Percentiles rank a stretch among this genome's conserved stretches.
These are phyloP conservation scores for Drosophila anomalata DNA, from an alignment of 2,888 invertebrate genomes.

Conservation along the genomic window DNA sequence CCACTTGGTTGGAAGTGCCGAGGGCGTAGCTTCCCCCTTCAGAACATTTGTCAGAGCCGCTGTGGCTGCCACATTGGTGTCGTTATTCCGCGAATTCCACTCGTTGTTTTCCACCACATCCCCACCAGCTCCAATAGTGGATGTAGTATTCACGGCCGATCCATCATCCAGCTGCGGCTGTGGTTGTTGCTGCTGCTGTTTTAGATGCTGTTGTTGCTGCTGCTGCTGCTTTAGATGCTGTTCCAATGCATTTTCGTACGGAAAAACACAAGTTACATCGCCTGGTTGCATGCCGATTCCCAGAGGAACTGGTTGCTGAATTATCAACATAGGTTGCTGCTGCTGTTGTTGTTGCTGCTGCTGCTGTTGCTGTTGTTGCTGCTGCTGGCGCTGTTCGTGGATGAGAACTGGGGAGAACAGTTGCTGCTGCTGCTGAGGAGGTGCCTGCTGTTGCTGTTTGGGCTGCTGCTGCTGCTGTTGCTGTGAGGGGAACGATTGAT, in stretches of 20 bases:
- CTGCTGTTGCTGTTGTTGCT: constrained; percentile 55
- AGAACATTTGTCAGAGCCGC: constrained; percentile 70
- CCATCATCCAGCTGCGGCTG: constrained; percentile 46
- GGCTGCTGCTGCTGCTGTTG: constrained; percentile 69
- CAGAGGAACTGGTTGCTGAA: constrained; percentile 51
- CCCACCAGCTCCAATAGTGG: constrained; percentile 28
- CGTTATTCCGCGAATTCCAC: constrained; percentile 66
- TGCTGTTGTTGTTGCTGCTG: constrained; percentile 45
- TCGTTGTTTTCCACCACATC: constrained; percentile 57
- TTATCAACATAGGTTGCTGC: constrained; percentile 17
- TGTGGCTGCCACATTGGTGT: constrained; percentile 65
- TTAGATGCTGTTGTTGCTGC: constrained; percentile 73
- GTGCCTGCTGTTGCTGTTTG: constrained; percentile 46
- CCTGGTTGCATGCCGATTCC: constrained; percentile 70
- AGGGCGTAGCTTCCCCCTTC: constrained; percentile 55
- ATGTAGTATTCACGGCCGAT: constrained; percentile 45
- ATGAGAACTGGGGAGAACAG: constrained; percentile 74
- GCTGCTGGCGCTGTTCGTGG: constrained; percentile 66
- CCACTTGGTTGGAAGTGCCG: constrained; percentile 78
- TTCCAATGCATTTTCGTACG: constrained; percentile 74
- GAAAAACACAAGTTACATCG: constrained; percentile 67
- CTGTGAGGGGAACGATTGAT: constrained; percentile 88
- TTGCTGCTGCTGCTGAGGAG: constrained; percentile 66
- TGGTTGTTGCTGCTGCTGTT: constrained; percentile 62
- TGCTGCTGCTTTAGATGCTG: constrained; percentile 73